Percentiles rank a stretch among this genome's conserved stretches.
These are phyloP conservation scores for Gonioctena quinquepunctata DNA, from an alignment of 1,140 invertebrate species.

Conservation along the genomic window DNA sequence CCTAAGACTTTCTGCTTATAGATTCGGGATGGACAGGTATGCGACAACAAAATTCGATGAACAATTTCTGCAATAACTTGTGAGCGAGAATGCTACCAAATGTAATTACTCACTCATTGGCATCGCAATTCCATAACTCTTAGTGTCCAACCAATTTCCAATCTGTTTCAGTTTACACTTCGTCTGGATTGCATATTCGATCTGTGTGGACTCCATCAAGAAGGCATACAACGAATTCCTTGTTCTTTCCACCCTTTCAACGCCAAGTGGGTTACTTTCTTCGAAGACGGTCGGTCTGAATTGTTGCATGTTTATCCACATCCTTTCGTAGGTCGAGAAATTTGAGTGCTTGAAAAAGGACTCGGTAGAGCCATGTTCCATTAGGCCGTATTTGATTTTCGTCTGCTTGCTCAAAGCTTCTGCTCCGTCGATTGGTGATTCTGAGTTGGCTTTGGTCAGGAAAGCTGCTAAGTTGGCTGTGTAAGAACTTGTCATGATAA, in stretches of 20 bases:
- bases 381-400: conserved; percentile 73
- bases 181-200: conserved; percentile 79
- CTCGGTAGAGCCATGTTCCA: conserved; percentile 72
- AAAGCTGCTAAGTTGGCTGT: conserved; percentile 96
- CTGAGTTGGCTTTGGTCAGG: conserved; percentile 82
- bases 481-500: conserved; percentile 95
- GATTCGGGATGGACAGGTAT: too few species aligned
- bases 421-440: conserved; percentile 70
- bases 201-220: conserved; percentile 83
- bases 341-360: conserved; percentile 75
- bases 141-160: conserved; percentile 75
- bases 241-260: conserved; percentile 75
- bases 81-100: neutral
- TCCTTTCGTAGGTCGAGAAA: conserved; percentile 68
- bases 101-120: conserved; percentile 66
- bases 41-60: too few species aligned
- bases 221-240: conserved; percentile 74
- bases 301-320: conserved; percentile 79
- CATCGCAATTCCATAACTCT: conserved; percentile 82
- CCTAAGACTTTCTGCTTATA: too few species aligned
- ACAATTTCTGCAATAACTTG: too few species aligned
- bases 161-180: conserved; percentile 79
- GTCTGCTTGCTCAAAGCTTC: conserved; percentile 93
- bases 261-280: conserved; percentile 79
- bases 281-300: conserved; percentile 82